phyloP scores from a whole-genome alignment of 2,113 vertebrate species.

The Pleuronectes platessa region DNA sequence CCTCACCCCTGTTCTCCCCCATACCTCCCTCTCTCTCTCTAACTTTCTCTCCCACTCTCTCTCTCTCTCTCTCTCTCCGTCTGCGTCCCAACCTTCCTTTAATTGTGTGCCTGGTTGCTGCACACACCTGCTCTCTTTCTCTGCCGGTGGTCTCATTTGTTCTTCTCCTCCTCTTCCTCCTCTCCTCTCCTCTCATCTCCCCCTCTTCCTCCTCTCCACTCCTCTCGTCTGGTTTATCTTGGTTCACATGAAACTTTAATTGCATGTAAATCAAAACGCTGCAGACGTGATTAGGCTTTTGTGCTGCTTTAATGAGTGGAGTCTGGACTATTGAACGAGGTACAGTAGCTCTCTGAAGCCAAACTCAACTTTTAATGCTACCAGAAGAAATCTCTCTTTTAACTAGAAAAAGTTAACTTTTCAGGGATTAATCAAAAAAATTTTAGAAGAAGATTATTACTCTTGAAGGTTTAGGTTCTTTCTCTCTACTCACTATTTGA shows the following conservation, averaged over 20 bases:
- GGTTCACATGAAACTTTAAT: conserved; percentile 78
- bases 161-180: background rate
- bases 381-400: background rate
- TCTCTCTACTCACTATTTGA: too few species aligned
- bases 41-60: background rate
- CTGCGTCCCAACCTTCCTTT: background rate
- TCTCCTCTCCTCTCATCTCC: background rate
- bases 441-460: background rate
- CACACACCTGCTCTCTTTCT: conserved; percentile 34
- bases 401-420: background rate
- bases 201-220: background rate
- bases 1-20: background rate
- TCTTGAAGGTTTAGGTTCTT: background rate
- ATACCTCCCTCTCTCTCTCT: background rate
- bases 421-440: background rate
- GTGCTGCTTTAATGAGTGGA: conserved; percentile 76
- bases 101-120: background rate
- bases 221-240: conserved; percentile 63
- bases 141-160: background rate
- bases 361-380: conserved; percentile 30
- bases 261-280: conserved; percentile 78
- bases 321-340: conserved; percentile 58
- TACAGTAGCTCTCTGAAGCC: conserved; percentile 38
- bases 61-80: background rate
- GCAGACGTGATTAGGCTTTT: conserved; percentile 76